A percentile compares a stretch with the other conserved stretches of the same genome.
These are phyloP conservation scores for Peromyscus maniculatus DNA, from an alignment of 2,113 vertebrate genomes.

Conservation along the genomic window DNA sequence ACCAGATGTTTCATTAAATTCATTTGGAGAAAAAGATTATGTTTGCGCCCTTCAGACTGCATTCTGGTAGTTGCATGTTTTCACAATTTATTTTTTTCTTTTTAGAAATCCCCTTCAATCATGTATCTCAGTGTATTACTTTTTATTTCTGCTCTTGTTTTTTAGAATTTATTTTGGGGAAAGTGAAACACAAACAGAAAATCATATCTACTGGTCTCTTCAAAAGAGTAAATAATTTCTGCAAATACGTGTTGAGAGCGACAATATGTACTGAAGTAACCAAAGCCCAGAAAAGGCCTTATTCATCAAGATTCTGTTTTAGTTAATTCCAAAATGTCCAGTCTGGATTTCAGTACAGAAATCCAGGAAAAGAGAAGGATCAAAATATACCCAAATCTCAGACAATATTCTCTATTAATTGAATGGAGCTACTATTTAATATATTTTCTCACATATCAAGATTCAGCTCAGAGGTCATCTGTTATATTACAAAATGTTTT, in stretches of 20 bases:
- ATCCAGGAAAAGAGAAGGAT: not conserved
- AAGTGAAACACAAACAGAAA: not conserved
- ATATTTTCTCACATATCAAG: not conserved
- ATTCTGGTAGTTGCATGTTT: constrained; percentile 1
- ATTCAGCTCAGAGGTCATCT: not conserved
- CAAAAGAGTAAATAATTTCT: constrained; percentile 21
- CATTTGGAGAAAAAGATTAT: not conserved
- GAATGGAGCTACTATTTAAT: not conserved
- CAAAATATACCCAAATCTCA: not conserved
- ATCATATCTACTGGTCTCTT: not conserved
- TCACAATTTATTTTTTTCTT: not conserved
- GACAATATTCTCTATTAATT: not conserved
- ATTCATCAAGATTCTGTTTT: not conserved
- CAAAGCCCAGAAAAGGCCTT: not conserved
- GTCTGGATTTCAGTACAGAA: not conserved
- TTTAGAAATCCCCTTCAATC: not conserved
- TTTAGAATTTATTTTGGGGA: not conserved
- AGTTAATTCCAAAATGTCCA: not conserved
- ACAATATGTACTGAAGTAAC: not conserved
- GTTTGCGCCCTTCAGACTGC: not conserved
- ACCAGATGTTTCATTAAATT: constrained; percentile 67
- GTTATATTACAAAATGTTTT: constrained; percentile 25
- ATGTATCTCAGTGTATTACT: not conserved
- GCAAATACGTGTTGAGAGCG: constrained; percentile 1
- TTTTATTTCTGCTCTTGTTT: constrained; percentile 24